phyloP scores from a whole-genome alignment of 2,797 vertebrate species.

The Sphenopsis melanotis region DNA sequence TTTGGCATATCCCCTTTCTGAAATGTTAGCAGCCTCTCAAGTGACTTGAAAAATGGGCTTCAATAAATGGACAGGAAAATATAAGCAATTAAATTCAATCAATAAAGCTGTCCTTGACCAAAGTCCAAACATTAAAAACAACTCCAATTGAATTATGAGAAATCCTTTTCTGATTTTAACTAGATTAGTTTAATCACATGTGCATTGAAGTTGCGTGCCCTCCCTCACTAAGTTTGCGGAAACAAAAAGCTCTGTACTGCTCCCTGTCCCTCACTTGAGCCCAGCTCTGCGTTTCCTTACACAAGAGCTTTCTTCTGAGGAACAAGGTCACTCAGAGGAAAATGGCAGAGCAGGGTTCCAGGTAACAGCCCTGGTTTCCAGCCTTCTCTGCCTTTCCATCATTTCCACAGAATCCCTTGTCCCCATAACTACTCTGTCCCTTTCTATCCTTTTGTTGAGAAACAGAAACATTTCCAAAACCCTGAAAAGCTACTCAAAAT shows the following conservation, averaged over 20 bases:
- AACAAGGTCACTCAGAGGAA: background rate
- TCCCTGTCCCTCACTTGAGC: background rate
- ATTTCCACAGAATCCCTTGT: background rate
- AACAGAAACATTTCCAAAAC: background rate
- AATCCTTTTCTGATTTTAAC: slow-evolving; percentile 72
- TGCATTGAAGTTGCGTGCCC: background rate
- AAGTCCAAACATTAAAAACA: slow-evolving; percentile 72
- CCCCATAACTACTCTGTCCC: background rate
- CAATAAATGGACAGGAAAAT: slow-evolving; percentile 74
- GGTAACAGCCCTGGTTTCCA: background rate
- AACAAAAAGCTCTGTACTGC: background rate
- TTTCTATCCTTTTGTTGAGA: background rate
- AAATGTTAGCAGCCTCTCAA: slow-evolving; percentile 76
- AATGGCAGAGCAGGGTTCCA: background rate
- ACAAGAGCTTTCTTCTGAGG: background rate
- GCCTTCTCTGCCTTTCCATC: background rate
- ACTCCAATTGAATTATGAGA: slow-evolving; percentile 74
- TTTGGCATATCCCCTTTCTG: slow-evolving; percentile 78
- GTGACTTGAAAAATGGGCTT: slow-evolving; percentile 74
- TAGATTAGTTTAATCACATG: slow-evolving; percentile 68
- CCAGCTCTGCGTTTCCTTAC: background rate
- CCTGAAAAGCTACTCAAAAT: background rate
- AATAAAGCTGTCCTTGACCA: slow-evolving; percentile 77
- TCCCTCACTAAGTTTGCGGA: slow-evolving; percentile 37
- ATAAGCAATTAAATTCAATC: slow-evolving; percentile 76